phyloP scores from a whole-genome alignment of 2,797 vertebrate species.

The Coreius guichenoti region DNA sequence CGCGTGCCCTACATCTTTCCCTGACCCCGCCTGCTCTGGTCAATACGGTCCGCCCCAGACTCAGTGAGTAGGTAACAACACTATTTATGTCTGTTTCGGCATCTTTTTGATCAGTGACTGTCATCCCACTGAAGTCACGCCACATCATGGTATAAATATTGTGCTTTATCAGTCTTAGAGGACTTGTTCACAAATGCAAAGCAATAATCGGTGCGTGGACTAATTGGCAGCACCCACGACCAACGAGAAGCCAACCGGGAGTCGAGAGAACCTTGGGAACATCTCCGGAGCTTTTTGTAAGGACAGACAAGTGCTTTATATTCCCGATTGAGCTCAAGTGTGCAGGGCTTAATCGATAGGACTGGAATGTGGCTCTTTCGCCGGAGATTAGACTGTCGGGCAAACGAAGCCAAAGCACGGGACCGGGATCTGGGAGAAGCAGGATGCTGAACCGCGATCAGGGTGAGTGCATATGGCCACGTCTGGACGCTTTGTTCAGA shows the following conservation, averaged over 20 bases:
- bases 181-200: neutral
- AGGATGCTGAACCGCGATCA: conserved; percentile 50
- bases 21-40: conserved; percentile 50
- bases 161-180: neutral
- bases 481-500: conserved; percentile 15
- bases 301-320: conserved; percentile 33
- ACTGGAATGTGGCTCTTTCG: conserved; percentile 34
- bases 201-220: conserved; percentile 15
- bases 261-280: conserved; percentile 12
- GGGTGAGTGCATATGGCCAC: conserved; percentile 52
- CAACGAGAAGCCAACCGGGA: conserved; percentile 36
- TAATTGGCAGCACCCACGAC: conserved; percentile 15
- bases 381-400: conserved; percentile 44
- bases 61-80: conserved; percentile 32
- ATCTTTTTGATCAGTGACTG: conserved; percentile 7
- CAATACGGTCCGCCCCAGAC: conserved; percentile 58
- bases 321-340: neutral
- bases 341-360: neutral
- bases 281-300: conserved; percentile 3
- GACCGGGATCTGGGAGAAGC: conserved; percentile 48
- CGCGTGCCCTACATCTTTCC: conserved; percentile 42
- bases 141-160: neutral
- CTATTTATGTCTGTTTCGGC: conserved; percentile 38
- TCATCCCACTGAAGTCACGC: neutral
- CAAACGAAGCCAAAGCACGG: conserved; percentile 45